These are phyloP conservation scores for Eolophus roseicapilla DNA, from an alignment of 2,113 vertebrate species.

Conservation along the genomic window DNA sequence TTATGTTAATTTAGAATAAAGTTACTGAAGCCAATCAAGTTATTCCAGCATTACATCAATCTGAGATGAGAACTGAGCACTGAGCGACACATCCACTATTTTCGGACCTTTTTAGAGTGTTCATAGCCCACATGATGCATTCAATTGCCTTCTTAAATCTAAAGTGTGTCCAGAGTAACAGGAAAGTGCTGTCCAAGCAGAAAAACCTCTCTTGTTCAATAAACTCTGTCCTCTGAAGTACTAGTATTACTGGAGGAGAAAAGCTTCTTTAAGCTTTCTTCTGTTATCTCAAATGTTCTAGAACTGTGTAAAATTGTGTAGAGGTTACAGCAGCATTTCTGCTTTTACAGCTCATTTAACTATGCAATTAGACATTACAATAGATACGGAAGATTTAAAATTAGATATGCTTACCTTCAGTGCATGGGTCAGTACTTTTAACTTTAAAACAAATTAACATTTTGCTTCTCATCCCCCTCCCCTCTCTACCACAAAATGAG, in stretches of 20 bases:
- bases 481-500: conserved; percentile 15
- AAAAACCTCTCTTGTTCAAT: conserved; percentile 71
- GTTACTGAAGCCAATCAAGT: conserved; percentile 57
- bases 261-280: conserved; percentile 57
- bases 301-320: conserved; percentile 70
- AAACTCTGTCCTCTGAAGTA: conserved; percentile 70
- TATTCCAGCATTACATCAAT: conserved; percentile 31
- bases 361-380: conserved; percentile 76
- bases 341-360: conserved; percentile 77
- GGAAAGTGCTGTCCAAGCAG: conserved; percentile 72
- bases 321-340: conserved; percentile 50
- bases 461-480: conserved; percentile 25
- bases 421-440: conserved; percentile 69
- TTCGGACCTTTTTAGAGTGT: conserved; percentile 40
- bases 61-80: background rate
- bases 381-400: conserved; percentile 77
- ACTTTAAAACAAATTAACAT: conserved; percentile 71
- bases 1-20: conserved; percentile 65
- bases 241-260: conserved; percentile 65
- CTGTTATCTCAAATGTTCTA: conserved; percentile 63
- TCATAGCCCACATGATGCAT: conserved; percentile 10
- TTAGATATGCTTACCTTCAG: conserved; percentile 73
- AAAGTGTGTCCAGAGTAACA: conserved; percentile 52
- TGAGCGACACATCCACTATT: conserved; percentile 26
- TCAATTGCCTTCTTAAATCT: conserved; percentile 61